Evolutionary conservation across 2,797 vertebrate genomes (phyloP).

Genomic region (Eptatretus atami): DNA sequence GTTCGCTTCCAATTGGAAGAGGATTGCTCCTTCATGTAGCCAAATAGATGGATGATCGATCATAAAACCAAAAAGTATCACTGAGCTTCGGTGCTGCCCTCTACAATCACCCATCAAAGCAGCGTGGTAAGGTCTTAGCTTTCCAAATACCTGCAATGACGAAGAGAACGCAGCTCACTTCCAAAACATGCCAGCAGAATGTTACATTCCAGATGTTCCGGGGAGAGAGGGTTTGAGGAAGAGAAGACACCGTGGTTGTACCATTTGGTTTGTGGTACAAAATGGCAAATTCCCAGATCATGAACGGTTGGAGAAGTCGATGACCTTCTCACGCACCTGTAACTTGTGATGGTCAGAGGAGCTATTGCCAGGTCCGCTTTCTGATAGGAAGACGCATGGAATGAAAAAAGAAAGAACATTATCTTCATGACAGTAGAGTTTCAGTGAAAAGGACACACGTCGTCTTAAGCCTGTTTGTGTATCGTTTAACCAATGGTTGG

Average conservation of each 20-base stretch:
- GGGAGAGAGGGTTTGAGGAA: constrained; percentile 70
- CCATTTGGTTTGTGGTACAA: constrained; percentile 86
- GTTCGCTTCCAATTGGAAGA: too few relatives aligned
- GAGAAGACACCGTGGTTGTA: constrained; percentile 84
- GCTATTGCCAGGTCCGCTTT: constrained; percentile 87
- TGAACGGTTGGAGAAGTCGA: constrained; percentile 95
- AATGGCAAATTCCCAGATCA: constrained; percentile 88
- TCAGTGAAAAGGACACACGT: too few relatives aligned
- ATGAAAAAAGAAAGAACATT: too few relatives aligned
- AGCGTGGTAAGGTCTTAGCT: too few relatives aligned
- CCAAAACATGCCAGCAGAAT: constrained; percentile 75
- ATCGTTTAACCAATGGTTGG: too few relatives aligned
- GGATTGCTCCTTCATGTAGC: too few relatives aligned
- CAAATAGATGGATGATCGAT: too few relatives aligned
- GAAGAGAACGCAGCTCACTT: constrained; percentile 87
- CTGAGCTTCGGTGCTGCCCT: too few relatives aligned
- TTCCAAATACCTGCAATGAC: constrained; percentile 60
- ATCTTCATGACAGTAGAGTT: too few relatives aligned
- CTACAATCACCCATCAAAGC: too few relatives aligned
- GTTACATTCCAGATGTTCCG: constrained; percentile 99
- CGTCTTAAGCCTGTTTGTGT: too few relatives aligned
- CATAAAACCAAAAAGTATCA: too few relatives aligned
- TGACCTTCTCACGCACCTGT: constrained; percentile 85
- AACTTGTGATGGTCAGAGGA: constrained; percentile 83
- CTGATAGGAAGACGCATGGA: constrained; percentile 14